These are phyloP conservation scores for Drosophila subobscura DNA, from an alignment of 1,140 invertebrate genomes.

Conservation along the genomic window DNA sequence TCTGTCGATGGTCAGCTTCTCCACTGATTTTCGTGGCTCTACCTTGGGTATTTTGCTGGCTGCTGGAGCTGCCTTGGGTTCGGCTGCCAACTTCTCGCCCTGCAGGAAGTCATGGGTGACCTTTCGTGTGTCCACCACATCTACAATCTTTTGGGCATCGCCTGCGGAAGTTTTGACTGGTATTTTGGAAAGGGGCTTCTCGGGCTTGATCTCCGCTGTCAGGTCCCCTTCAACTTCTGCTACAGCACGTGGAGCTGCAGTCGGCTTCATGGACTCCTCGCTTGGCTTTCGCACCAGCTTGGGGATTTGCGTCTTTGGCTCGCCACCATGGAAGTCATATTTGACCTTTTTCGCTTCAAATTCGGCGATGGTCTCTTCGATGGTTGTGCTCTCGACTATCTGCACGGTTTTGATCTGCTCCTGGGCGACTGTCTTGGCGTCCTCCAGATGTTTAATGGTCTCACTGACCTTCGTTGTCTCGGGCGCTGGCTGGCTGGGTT, in stretches of 20 bases:
- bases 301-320: slow-evolving; percentile 74
- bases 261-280: slow-evolving; percentile 57
- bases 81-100: slow-evolving; percentile 49
- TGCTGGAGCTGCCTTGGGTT: slow-evolving; percentile 50
- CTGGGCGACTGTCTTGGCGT: slow-evolving; percentile 40
- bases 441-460: slow-evolving; percentile 70
- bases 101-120: slow-evolving; percentile 75
- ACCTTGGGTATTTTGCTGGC: slow-evolving; percentile 73
- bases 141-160: slow-evolving; percentile 30
- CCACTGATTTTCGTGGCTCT: slow-evolving; percentile 63
- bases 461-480: slow-evolving; percentile 70
- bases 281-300: slow-evolving; percentile 61
- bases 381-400: slow-evolving; percentile 60
- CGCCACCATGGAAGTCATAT: slow-evolving; percentile 75
- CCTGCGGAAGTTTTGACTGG: slow-evolving; percentile 53
- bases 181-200: slow-evolving; percentile 66
- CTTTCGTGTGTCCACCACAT: slow-evolving; percentile 62
- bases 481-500: slow-evolving; percentile 13
- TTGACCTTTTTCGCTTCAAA: slow-evolving; percentile 78
- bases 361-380: slow-evolving; percentile 78
- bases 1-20: slow-evolving; percentile 45
- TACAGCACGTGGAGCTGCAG: slow-evolving; percentile 64
- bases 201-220: slow-evolving; percentile 37
- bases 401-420: slow-evolving; percentile 57
- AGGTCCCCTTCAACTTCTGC: slow-evolving; percentile 57